Evolutionary conservation across 2,797 vertebrate species (phyloP), one percentile per base, ranked within the genome.

Genomic region (Heliangelus exortis): DNA sequence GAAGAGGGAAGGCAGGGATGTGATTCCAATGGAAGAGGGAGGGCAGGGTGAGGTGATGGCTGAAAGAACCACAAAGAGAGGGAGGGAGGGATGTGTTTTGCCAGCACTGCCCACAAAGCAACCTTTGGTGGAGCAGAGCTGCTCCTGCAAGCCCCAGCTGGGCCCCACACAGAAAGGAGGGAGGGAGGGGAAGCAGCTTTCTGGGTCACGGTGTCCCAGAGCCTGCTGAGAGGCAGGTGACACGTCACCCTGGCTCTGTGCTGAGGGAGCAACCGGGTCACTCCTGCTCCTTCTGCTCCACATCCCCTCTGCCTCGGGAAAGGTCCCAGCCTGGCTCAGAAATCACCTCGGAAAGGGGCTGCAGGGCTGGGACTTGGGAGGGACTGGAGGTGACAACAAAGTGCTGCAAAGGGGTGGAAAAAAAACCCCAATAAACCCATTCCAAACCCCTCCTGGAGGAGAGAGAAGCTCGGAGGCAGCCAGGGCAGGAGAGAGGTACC

Each of bases 91-190:
- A 34, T 2, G 58, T 18, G 55, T 66, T 89, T 69, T 61, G 63
- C 75, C 74, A 76, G 51, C 50, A 0, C 17, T 0, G 4, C 43
- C 75, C 91, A 51, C 78, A 45, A 69, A 84, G 62, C 43, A 79
- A 87, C 74, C 77, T 59, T 69, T 21, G 25, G 68, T 47, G 3
- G 68, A 36, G 22, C 21, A 10, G 43, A 45, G 80, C 50, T 9
- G 74, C 61, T 92, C 75, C 86, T 62, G 78, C 68, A 34, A 76
- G 51, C 84, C 66, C 87, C 87, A 76, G 80, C 89, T 76, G 77
- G 82, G 87, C 84, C 87, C 20, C 47, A 51, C 21, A 26, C 31
- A 17, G 84, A 59, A 39, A 48, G 14, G 43, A 91, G 59, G 67
- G 78, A 76, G n/a, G 61, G 34, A 36, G 34, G 34, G 59, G 87